These are phyloP conservation scores for Malthinus flaveolus DNA, from an alignment of 2,888 invertebrate genomes.

Conservation along the genomic window DNA sequence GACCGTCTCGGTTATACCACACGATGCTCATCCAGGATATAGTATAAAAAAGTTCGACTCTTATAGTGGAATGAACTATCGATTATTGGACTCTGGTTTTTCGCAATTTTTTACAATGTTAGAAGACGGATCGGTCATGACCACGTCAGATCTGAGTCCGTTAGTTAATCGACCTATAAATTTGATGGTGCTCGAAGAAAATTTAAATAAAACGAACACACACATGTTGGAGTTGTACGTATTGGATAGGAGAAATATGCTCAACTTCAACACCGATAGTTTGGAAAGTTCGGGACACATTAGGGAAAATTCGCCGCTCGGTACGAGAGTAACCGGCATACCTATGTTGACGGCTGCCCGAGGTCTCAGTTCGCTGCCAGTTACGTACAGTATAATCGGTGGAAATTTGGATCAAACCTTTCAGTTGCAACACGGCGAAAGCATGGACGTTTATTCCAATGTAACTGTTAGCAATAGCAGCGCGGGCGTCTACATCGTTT, in stretches of 20 bases:
- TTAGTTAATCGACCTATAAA: conserved; percentile 80
- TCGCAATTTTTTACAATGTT: conserved; percentile 86
- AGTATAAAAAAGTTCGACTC: conserved; percentile 79
- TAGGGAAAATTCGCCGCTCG: conserved; percentile 74
- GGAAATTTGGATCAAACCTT: conserved; percentile 77
- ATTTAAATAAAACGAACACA: conserved; percentile 77
- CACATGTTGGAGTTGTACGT: conserved; percentile 82
- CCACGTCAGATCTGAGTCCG: conserved; percentile 81
- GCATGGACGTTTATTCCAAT: conserved; percentile 54
- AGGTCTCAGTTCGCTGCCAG: conserved; percentile 65
- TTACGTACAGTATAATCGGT: conserved; percentile 79
- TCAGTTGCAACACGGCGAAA: conserved; percentile 66
- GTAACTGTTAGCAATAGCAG: conserved; percentile 57
- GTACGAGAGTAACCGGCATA: conserved; percentile 71
- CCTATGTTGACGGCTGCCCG: conserved; percentile 74
- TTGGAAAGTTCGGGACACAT: conserved; percentile 71
- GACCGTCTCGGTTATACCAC: conserved; percentile 72
- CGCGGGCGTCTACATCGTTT: conserved; percentile 74
- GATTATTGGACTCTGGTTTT: conserved; percentile 76
- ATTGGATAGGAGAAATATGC: conserved; percentile 79
- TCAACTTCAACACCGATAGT: conserved; percentile 71
- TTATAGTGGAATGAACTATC: conserved; percentile 63
- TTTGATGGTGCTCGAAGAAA: conserved; percentile 79
- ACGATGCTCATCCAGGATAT: conserved; percentile 88
- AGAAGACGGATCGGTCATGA: conserved; percentile 88